Percentiles rank a stretch among this genome's conserved stretches.
These are phyloP conservation scores for Acleris laterana DNA, from an alignment of 2,888 invertebrate species.

Conservation along the genomic window DNA sequence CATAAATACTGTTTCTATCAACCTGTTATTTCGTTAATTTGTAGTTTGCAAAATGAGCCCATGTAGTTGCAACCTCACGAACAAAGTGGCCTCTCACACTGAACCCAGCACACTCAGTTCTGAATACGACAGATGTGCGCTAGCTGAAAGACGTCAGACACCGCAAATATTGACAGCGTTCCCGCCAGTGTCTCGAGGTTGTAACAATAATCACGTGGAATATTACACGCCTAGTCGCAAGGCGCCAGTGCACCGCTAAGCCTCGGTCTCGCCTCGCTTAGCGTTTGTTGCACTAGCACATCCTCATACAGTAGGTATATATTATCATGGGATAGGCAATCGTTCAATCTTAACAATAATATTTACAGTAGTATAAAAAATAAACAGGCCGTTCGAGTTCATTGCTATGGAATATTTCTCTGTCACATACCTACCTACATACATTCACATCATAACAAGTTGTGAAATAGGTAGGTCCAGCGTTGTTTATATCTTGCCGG, in stretches of 20 bases:
- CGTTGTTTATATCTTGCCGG: conserved; percentile 14
- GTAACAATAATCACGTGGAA: conserved; percentile 45
- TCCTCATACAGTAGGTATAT: no score
- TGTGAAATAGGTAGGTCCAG: neutral
- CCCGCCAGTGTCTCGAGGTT: conserved; percentile 47
- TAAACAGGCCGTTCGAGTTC: neutral
- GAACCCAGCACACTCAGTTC: conserved; percentile 30
- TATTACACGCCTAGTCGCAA: conserved; percentile 40
- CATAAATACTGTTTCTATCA: no score
- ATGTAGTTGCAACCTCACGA: conserved; percentile 4
- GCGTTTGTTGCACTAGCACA: no score
- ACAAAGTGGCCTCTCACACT: conserved; percentile 6
- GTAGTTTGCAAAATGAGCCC: no score
- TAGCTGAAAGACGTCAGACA: conserved; percentile 55
- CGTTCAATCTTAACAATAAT: no score
- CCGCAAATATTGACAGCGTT: conserved; percentile 59
- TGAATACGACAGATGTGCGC: conserved; percentile 39
- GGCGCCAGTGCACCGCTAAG: conserved; percentile 20
- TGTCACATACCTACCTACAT: neutral
- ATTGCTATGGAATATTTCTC: conserved; percentile 1
- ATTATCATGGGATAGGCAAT: no score
- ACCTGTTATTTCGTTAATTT: no score
- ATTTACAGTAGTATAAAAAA: no score
- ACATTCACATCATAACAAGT: neutral
- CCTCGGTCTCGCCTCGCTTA: no score